Evolutionary conservation across 53 echinoderm and acorn worm species (phyloP), one percentile per base, ranked within the genome.

Genomic region (Paelopatides confundens): DNA sequence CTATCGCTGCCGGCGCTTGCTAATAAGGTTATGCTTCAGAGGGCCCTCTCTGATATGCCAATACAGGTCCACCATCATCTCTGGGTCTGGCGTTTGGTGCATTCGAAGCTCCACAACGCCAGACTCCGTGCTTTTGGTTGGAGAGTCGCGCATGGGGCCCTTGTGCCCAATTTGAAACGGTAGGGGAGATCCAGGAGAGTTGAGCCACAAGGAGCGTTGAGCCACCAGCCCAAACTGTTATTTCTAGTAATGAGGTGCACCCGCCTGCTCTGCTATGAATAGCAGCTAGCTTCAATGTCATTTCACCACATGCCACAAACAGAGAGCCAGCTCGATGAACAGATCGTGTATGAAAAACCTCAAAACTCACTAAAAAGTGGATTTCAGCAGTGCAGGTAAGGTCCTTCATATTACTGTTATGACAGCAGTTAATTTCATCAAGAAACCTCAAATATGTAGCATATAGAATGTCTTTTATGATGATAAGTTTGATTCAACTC

Each of bases 141-240:
- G n/a, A n/a, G n/a, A n/a, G n/a, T n/a, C n/a, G n/a, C n/a, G n/a
- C n/a, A n/a, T n/a, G n/a, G n/a, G n/a, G n/a, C n/a, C n/a, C n/a
- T n/a, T n/a, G n/a, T n/a, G n/a, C n/a, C n/a, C n/a, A n/a, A n/a
- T n/a, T n/a, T n/a, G n/a, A n/a, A n/a, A n/a, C n/a, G n/a, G n/a
- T 49, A 85, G 68, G 87, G 87, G 70, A 87, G 81, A 91, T 87
- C 66, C 87, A 87, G 84, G 83, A 89, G 89, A 89, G 89, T 89
- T 87, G 88, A 87, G 86, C 86, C 86, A 86, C 31, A 71, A 86
- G 86, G 52, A 86, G 86, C 18, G 71, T 71, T 88, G 81, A 81
- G 37, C 83, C 89, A 89, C 84, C 83, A 81, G 82, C 83, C 52
- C 66, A 82, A 82, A 82, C 38, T 54, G 50, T 43, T 67, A 65